phyloP scores from a whole-genome alignment of 2,888 invertebrate genomes.

The Scelioninae gen. 1 region DNA sequence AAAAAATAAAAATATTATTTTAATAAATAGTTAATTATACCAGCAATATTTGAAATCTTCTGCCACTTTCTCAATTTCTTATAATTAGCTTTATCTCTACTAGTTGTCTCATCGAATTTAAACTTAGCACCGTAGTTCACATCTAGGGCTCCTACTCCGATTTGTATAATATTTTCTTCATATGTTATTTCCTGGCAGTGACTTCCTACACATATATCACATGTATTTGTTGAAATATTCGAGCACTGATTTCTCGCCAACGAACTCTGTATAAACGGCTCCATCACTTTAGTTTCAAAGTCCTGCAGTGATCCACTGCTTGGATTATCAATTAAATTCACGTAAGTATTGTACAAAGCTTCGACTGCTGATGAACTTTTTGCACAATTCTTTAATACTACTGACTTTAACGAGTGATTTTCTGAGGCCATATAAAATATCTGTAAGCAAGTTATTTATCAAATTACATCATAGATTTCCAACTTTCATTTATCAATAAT shows the following conservation, averaged over 20 bases:
- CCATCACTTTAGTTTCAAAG: slow-evolving; percentile 73
- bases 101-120: slow-evolving; percentile 52
- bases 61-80: slow-evolving; percentile 74
- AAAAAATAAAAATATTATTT: slow-evolving; percentile 2
- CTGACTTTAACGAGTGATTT: slow-evolving; percentile 66
- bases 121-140: slow-evolving; percentile 53
- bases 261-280: slow-evolving; percentile 74
- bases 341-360: slow-evolving; percentile 71
- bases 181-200: slow-evolving; percentile 39
- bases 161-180: slow-evolving; percentile 52
- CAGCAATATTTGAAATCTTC: slow-evolving; percentile 30
- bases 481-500: not conserved
- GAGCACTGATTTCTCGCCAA: slow-evolving; percentile 28
- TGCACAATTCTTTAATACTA: slow-evolving; percentile 71
- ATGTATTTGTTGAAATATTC: slow-evolving; percentile 17
- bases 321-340: slow-evolving; percentile 70
- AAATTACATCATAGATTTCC: not conserved
- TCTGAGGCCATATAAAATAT: slow-evolving; percentile 75
- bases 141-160: slow-evolving; percentile 54
- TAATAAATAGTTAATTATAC: slow-evolving; percentile 20
- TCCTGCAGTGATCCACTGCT: slow-evolving; percentile 64
- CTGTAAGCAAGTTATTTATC: slow-evolving; percentile 59
- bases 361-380: slow-evolving; percentile 70
- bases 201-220: slow-evolving; percentile 37
- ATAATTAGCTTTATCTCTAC: slow-evolving; percentile 74